A percentile compares a stretch with the other conserved stretches of the same genome.
These are phyloP conservation scores for Gari tellinella DNA, from an alignment of 2,888 invertebrate species.

Conservation along the genomic window DNA sequence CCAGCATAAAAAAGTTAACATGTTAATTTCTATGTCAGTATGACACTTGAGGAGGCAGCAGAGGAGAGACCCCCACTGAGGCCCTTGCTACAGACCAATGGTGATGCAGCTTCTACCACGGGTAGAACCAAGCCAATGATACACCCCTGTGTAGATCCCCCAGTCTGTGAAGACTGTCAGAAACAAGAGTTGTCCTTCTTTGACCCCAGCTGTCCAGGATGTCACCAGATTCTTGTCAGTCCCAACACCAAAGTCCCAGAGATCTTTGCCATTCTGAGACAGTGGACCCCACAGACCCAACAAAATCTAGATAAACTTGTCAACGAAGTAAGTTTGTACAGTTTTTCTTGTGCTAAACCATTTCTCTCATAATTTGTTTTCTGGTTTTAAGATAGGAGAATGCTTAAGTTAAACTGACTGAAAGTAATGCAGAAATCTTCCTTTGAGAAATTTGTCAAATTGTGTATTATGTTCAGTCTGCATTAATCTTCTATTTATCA, in stretches of 20 bases:
- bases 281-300: slow-evolving; percentile 86
- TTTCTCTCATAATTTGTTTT: too few species aligned
- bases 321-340: slow-evolving; percentile 81
- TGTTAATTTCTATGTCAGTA: slow-evolving; percentile 44
- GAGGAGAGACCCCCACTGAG: slow-evolving; percentile 25
- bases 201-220: slow-evolving; percentile 85
- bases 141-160: slow-evolving; percentile 85
- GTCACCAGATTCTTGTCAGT: slow-evolving; percentile 81
- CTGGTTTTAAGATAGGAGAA: too few species aligned
- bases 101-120: slow-evolving; percentile 22
- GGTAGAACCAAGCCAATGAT: slow-evolving; percentile 78
- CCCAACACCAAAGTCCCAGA: slow-evolving; percentile 84
- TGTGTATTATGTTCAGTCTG: too few species aligned
- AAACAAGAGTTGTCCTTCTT: slow-evolving; percentile 84
- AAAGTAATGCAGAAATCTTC: too few species aligned
- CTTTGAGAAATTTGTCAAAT: too few species aligned
- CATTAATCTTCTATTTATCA: too few species aligned
- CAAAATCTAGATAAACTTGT: slow-evolving; percentile 84
- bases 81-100: slow-evolving; percentile 31
- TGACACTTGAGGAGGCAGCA: slow-evolving; percentile 68
- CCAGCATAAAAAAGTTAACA: too few species aligned
- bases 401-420: too few species aligned
- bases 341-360: too few species aligned
- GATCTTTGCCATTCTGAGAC: slow-evolving; percentile 85
- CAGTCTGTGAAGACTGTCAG: slow-evolving; percentile 84